Percentiles rank a stretch among this genome's conserved stretches.
Evolutionary conservation across 1,140 invertebrate genomes (phyloP).

Genomic region (Leptinotarsa defecta): DNA sequence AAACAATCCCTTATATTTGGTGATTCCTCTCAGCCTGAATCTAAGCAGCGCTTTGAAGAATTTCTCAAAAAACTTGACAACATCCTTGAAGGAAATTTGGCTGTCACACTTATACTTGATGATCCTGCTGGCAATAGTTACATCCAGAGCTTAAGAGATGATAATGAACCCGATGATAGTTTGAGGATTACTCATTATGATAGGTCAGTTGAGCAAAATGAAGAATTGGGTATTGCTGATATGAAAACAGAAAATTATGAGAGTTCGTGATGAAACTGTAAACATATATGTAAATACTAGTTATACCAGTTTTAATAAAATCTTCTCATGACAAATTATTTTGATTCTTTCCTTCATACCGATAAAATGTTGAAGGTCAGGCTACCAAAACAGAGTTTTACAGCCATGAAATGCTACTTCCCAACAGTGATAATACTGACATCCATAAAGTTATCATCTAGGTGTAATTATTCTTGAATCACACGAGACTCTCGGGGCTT

Average conservation of each 20-base stretch:
- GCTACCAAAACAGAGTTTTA: too few relatives aligned
- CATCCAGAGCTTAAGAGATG: conserved; percentile 76
- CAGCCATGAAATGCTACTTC: too few relatives aligned
- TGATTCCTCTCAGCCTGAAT: conserved; percentile 69
- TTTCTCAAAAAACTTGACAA: conserved; percentile 75
- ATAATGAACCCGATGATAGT: conserved; percentile 64
- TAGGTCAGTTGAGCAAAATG: conserved; percentile 89
- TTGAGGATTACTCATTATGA: conserved; percentile 83
- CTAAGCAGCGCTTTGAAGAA: conserved; percentile 61
- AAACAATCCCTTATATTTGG: conserved; percentile 70
- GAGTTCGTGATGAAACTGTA: not conserved
- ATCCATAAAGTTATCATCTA: too few relatives aligned
- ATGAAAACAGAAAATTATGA: conserved; percentile 91
- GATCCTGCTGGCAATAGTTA: conserved; percentile 98
- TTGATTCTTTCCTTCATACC: not conserved
- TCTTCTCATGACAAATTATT: not conserved
- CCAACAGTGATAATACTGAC: not conserved
- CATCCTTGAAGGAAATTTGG: conserved; percentile 68
- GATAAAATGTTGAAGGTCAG: too few relatives aligned
- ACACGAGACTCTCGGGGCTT: too few relatives aligned
- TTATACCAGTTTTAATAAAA: too few relatives aligned
- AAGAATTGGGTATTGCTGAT: conserved; percentile 94
- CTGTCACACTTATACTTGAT: conserved; percentile 82
- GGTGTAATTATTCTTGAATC: too few relatives aligned
- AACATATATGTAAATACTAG: too few relatives aligned